Percentiles rank a stretch among this genome's conserved stretches.
These are phyloP conservation scores for Metacarcinus magister DNA, from an alignment of 2,888 invertebrate genomes.

Conservation along the genomic window DNA sequence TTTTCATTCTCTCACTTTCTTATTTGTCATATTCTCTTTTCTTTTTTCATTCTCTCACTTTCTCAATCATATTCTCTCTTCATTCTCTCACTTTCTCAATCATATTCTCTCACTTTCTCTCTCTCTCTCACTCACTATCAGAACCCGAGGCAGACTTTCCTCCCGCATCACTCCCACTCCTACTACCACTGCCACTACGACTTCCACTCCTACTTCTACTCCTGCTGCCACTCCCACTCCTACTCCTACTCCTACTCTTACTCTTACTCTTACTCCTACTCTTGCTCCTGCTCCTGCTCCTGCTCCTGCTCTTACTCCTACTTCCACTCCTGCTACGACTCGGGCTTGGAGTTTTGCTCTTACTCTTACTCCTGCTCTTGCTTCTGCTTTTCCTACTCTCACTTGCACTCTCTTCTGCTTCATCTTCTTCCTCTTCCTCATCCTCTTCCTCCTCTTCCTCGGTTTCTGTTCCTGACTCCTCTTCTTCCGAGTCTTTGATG, in stretches of 20 bases:
- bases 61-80: background rate
- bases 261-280: conserved; percentile 69
- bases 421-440: conserved; percentile 54
- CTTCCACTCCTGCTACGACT: conserved; percentile 67
- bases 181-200: conserved; percentile 64
- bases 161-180: conserved; percentile 52
- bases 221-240: conserved; percentile 54
- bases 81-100: background rate
- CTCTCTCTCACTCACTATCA: conserved; percentile 65
- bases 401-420: background rate
- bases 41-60: background rate
- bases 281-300: conserved; percentile 62
- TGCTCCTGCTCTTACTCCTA: conserved; percentile 70
- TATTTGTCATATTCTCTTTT: background rate
- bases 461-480: conserved; percentile 63
- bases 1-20: background rate
- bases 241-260: conserved; percentile 65
- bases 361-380: conserved; percentile 63
- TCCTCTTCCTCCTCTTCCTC: conserved; percentile 52
- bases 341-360: conserved; percentile 51
- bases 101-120: background rate
- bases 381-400: conserved; percentile 67
- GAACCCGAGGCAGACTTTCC: conserved; percentile 44
- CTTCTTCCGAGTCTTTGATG: conserved; percentile 84
- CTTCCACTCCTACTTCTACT: conserved; percentile 59